Base-by-base conservation (phyloP, 2,888 invertebrate species). In the Lochmaea capreae region DNA sequence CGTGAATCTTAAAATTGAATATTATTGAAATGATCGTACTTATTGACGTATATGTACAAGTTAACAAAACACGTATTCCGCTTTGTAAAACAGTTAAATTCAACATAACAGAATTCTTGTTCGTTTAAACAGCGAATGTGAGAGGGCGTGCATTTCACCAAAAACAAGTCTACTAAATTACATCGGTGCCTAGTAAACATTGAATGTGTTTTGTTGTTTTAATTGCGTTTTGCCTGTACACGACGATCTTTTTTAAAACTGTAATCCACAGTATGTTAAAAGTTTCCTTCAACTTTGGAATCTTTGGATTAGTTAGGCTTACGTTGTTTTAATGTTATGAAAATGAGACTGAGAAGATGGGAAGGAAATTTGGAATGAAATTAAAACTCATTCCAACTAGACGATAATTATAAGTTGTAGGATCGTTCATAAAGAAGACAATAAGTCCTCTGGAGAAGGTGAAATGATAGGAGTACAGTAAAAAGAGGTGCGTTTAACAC, bases 141-240 rank as follows among this genome's bases (percentile, higher is more conserved):
- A 39, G 63, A 72, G 67, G 63, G 67, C 67, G 67, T 65, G 52
- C 49, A 67, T 63, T 46, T 54, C 63, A 63, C 18, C 62, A 39
- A 57, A 67, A 72, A 72, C 72, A 63, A 72, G 67, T 63, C 57
- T 65, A 58, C 72, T 67, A 63, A 67, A 72, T 72, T 72, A 63
- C 67, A 63, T 46, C 57, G 54, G 52, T 61, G 67, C 61, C 72
- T 63, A 39, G 54, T 70, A 70, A 70, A 70, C 70, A 70, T 49
- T 52, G 61, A 18, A 39, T 61, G 33, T 33, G 39, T 39, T 39
- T 61, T 14, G 39, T 61, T 39, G 39, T 33, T 39, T 39, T 18
- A 54, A 18, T 54, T 16, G 18, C 11, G 18, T 10, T 54, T 18
- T 8, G 18, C 9, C 9, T 54, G 18, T 54, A 3, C 9, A 18